Base-by-base conservation (phyloP, 2,888 invertebrate genomes). In the Polyommatus iphigenia region DNA sequence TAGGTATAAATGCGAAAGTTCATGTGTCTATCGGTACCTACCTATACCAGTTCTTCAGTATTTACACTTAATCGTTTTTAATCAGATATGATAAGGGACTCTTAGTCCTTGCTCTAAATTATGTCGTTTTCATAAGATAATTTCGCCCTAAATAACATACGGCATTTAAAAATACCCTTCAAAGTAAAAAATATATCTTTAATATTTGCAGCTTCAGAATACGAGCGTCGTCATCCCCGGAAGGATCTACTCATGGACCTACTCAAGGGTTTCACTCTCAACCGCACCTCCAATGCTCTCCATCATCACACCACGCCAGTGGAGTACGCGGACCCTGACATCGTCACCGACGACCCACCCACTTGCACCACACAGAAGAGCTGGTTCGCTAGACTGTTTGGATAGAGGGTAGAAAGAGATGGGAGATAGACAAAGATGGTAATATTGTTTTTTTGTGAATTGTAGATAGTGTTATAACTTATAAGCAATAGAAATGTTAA, bases 191-290 rank as follows among this genome's bases (percentile, higher is more conserved):
- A 36, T 6, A 6, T 6, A 36, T 36, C 36, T 36, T 36, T 6
- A 36, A 36, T 36, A 6, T 36, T 36, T 36, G 36, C 79, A 93
- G 93, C 90, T 24, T 84, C 88, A 3, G 90, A 90, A 78, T 85
- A 84, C 81, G 86, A 92, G 79, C 85, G 87, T 3, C 85, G 83
- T 0, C 86, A 88, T 15, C 90, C 91, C 0, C 81, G 81, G 2
- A 81, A 85, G 0, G 89, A 90, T 7, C 80, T 93, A 0, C 83
- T 94, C 1, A 81, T 80, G 3, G 93, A 94, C 76, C 83, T 94
- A 10, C 84, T 83, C 0, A 78, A 83, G 15, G 91, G 91, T 2
- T 91, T 91, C 84, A 82, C 81, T 2, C 50, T 89, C 6, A 85
- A 87, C 78, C 80, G 82, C 8, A 79, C 82, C 0, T 46, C 76